phyloP scores from a whole-genome alignment of 2,888 invertebrate genomes.

The Asteroscopus sphinx region DNA sequence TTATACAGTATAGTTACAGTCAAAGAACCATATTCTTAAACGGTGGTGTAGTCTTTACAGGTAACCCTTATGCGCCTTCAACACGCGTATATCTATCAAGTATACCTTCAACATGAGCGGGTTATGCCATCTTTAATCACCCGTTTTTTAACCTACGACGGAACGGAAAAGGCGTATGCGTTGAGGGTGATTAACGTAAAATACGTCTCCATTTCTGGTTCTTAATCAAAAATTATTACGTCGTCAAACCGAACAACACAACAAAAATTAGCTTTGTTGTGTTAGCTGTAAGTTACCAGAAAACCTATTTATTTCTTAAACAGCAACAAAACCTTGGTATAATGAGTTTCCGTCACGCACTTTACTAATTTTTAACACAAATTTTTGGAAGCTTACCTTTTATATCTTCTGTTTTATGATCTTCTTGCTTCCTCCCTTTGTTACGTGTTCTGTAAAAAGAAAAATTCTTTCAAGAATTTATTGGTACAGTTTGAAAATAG shows the following conservation, averaged over 20 bases:
- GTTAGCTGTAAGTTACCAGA: constrained; percentile 32
- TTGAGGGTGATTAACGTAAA: no score
- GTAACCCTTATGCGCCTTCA: no score
- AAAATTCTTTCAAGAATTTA: constrained; percentile 24
- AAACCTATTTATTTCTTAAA: constrained; percentile 23
- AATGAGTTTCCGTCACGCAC: constrained; percentile 34
- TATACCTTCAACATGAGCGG: not conserved
- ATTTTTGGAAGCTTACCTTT: constrained; percentile 47
- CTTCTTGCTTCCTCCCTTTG: constrained; percentile 14
- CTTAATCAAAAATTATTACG: constrained; percentile 21
- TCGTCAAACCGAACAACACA: constrained; percentile 12
- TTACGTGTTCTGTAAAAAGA: constrained; percentile 49
- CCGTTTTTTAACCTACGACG: no score
- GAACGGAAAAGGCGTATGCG: no score
- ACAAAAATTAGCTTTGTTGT: constrained; percentile 28
- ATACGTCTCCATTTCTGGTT: not conserved
- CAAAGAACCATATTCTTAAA: no score
- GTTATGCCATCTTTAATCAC: not conserved
- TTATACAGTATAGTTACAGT: no score
- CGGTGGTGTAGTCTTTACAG: no score
- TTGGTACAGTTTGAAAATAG: constrained; percentile 18
- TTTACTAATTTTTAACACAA: constrained; percentile 30
- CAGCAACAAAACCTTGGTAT: not conserved
- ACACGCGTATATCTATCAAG: not conserved
- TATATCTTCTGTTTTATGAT: constrained; percentile 40